Conservation (phyloP, 2,797 vertebrate species). For the Fistularia tabacaria region DNA sequence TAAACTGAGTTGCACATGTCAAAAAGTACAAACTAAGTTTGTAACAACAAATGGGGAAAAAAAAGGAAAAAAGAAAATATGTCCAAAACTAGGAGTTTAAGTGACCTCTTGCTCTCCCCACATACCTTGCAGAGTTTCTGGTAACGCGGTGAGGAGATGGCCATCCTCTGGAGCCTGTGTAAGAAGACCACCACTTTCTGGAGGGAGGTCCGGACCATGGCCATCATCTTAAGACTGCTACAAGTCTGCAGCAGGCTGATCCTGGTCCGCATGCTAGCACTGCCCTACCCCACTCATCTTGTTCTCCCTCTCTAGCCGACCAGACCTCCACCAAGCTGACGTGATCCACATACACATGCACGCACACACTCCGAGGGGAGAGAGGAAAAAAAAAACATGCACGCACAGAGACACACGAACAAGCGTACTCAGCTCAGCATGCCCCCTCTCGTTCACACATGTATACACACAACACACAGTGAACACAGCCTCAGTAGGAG, state of each 20-base stretch:
- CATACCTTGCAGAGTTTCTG: slow-evolving; percentile 99
- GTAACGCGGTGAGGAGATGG: slow-evolving; percentile 97
- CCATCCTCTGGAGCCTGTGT: slow-evolving; percentile 99
- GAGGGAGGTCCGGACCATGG: slow-evolving; percentile 98
- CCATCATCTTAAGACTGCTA: slow-evolving; percentile 99
- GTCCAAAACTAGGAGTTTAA: neutral
- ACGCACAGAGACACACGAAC: slow-evolving; percentile 24
- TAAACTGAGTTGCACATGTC: neutral
- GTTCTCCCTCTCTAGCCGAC: slow-evolving; percentile 67
- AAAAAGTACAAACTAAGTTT: slow-evolving; percentile 12
- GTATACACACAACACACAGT: slow-evolving; percentile 26
- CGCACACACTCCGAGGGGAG: neutral
- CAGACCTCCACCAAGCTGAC: slow-evolving; percentile 68
- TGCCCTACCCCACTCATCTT: slow-evolving; percentile 78
- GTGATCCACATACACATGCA: slow-evolving; percentile 54
- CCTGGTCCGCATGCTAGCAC: slow-evolving; percentile 79
- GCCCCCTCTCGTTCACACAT: slow-evolving; percentile 44
- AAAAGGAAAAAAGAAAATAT: too few relatives aligned
- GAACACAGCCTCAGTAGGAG: slow-evolving; percentile 30
- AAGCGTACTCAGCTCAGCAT: slow-evolving; percentile 46
- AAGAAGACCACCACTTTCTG: slow-evolving; percentile 99
- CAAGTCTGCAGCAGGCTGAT: slow-evolving; percentile 92
- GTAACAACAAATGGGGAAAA: neutral
- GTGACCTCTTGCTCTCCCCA: slow-evolving; percentile 37
- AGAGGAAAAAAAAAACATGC: neutral